phyloP scores from a whole-genome alignment of 2,888 invertebrate genomes.

The Dicroscelio sp. region DNA sequence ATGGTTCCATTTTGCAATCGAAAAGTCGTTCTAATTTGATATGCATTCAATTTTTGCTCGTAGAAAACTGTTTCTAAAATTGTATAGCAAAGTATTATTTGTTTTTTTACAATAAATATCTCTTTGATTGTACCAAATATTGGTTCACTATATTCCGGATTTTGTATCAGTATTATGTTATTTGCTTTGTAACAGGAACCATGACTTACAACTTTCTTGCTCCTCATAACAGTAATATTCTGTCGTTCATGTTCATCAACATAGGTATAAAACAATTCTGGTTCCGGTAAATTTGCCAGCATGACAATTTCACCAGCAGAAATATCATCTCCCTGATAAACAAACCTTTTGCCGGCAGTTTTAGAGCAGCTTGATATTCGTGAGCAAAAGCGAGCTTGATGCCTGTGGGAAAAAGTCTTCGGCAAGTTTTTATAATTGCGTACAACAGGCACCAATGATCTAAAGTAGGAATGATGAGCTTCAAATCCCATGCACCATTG shows the following conservation, averaged over 20 bases:
- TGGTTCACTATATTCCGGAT: not conserved
- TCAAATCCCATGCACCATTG: conserved; percentile 81
- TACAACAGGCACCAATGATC: conserved; percentile 66
- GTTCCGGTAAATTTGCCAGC: not conserved
- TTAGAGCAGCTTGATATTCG: not conserved
- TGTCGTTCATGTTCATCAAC: not conserved
- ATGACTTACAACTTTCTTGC: not conserved
- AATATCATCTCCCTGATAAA: not conserved
- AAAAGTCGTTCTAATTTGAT: not conserved
- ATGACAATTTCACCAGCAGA: not conserved
- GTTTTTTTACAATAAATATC: not conserved
- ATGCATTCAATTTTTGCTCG: not conserved
- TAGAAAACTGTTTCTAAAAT: not conserved
- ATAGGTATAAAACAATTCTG: not conserved
- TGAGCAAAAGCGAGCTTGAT: conserved; percentile 74
- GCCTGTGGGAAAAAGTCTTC: conserved; percentile 66
- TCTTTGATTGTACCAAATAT: not conserved
- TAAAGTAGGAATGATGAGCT: conserved; percentile 77
- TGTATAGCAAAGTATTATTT: not conserved
- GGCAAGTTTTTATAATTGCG: conserved; percentile 81
- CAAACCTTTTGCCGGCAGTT: not conserved
- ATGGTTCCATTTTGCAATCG: not conserved
- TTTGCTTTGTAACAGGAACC: not conserved
- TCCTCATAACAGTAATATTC: not conserved
- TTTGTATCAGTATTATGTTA: not conserved